A percentile compares a stretch with the other conserved stretches of the same genome.
Evolutionary conservation across 2,113 vertebrate species (phyloP).

Genomic region (Gymnocephalus cernua): DNA sequence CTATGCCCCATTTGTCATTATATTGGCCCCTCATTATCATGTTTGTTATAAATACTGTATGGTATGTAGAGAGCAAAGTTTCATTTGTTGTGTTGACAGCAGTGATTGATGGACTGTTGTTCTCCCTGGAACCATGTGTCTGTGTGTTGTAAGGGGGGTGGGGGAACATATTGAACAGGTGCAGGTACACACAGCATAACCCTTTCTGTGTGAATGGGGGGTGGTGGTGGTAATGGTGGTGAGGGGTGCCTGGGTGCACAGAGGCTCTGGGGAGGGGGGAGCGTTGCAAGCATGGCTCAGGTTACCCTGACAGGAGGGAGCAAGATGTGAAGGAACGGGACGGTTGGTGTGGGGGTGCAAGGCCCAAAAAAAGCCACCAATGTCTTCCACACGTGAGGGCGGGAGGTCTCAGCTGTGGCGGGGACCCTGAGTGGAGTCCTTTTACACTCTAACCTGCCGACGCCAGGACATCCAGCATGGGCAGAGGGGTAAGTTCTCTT

Average conservation of each 20-base stretch:
- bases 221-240: background rate
- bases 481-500: slow-evolving; percentile 80
- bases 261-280: slow-evolving; percentile 10
- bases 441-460: slow-evolving; percentile 53
- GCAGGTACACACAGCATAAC: slow-evolving; percentile 40
- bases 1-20: background rate
- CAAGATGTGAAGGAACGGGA: slow-evolving; percentile 18
- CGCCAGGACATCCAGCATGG: slow-evolving; percentile 76
- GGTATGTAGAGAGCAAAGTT: slow-evolving; percentile 21
- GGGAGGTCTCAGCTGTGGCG: slow-evolving; percentile 40
- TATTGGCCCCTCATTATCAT: slow-evolving; percentile 30
- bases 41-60: slow-evolving; percentile 44
- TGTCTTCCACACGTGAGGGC: slow-evolving; percentile 66
- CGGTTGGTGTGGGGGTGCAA: slow-evolving; percentile 52
- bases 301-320: slow-evolving; percentile 69
- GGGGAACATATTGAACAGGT: slow-evolving; percentile 53
- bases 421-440: slow-evolving; percentile 14
- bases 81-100: slow-evolving; percentile 51
- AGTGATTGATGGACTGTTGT: slow-evolving; percentile 63
- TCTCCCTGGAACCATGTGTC: background rate
- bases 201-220: slow-evolving; percentile 1
- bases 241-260: slow-evolving; percentile 4
- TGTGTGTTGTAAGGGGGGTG: slow-evolving; percentile 31
- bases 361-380: slow-evolving; percentile 80
- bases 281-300: slow-evolving; percentile 39